Evolutionary conservation across 1,140 invertebrate species (phyloP), one percentile per base, ranked within the genome.

Genomic region (Bombus ignitus): DNA sequence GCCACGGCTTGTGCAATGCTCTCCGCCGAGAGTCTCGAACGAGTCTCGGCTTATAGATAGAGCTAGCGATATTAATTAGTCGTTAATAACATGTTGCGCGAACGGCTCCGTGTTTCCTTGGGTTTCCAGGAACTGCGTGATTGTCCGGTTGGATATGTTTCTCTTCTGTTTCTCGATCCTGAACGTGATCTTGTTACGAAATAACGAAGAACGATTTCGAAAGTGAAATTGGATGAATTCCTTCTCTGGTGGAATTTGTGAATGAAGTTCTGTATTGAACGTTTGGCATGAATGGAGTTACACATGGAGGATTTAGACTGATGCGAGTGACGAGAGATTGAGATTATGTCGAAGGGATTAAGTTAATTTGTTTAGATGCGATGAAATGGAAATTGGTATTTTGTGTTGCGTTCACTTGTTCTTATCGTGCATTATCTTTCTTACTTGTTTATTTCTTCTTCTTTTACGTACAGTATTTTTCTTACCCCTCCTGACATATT

Each of bases 41-140:
- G 0, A 32, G 10, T 37, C 22, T 3, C 2, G 35, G 3, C 10
- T 22, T 32, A 12, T 22, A 25, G 78, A 74, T 72, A 35, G 28
- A 82, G 62, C 32, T 39, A 82, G 44, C 44, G 47, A 37, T 81
- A 73, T 82, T 86, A 86, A 86, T 86, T 75, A 82, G 82, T 76
- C 35, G 80, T 74, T 81, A 86, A 83, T 86, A 82, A 86, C 80
- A 86, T 39, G 62, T 83, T 78, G 13, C 42, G 42, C 59, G 65
- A 39, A 15, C 59, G 8, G n/a, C 3, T 13, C 2, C 39, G 42
- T 22, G 74, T 78, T 77, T 68, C n/a, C 44, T 53, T 2, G n/a
- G 4, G 39, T 78, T 83, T 78, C 74, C 81, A 10, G 25, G 18
- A 77, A 77, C n/a, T 13, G 2, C 32, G 39, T n/a, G 42, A 74